Conservation (phyloP, 2,113 vertebrate species). For the Coptodon bakossiorum region DNA sequence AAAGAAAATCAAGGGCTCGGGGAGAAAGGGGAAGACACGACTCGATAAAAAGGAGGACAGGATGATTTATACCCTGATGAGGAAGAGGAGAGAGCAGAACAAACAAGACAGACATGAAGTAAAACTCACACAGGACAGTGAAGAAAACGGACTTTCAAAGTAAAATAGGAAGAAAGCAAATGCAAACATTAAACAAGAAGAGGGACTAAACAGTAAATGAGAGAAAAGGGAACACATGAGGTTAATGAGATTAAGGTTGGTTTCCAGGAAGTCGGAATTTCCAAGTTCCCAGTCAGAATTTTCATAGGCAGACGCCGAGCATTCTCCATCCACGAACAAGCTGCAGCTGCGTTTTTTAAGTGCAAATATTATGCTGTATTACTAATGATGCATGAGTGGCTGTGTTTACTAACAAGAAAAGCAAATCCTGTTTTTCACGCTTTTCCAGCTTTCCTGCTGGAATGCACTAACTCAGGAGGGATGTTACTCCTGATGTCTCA, state of each 20-base stretch:
- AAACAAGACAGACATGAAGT: not conserved
- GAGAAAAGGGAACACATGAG: not conserved
- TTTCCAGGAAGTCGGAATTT: not conserved
- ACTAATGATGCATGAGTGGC: not conserved
- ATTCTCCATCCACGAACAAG: not conserved
- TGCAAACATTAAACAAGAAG: not conserved
- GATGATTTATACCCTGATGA: not conserved
- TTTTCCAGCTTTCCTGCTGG: not conserved
- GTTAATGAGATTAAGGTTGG: not conserved
- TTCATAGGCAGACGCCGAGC: not conserved
- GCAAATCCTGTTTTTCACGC: not conserved
- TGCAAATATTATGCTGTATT: not conserved
- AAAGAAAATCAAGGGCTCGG: not conserved
- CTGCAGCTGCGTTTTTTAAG: not conserved
- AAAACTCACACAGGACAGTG: not conserved
- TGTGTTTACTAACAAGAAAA: not conserved
- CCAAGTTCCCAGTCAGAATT: not conserved
- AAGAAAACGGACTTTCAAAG: not conserved
- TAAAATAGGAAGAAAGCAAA: not conserved
- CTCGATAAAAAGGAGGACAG: not conserved
- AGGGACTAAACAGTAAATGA: not conserved
- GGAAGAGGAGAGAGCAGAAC: not conserved
- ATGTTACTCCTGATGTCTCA: not conserved
- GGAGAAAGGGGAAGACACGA: not conserved
- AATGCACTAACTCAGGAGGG: not conserved